These are phyloP conservation scores for Allacma fusca DNA, from an alignment of 2,888 invertebrate species.

Conservation along the genomic window DNA sequence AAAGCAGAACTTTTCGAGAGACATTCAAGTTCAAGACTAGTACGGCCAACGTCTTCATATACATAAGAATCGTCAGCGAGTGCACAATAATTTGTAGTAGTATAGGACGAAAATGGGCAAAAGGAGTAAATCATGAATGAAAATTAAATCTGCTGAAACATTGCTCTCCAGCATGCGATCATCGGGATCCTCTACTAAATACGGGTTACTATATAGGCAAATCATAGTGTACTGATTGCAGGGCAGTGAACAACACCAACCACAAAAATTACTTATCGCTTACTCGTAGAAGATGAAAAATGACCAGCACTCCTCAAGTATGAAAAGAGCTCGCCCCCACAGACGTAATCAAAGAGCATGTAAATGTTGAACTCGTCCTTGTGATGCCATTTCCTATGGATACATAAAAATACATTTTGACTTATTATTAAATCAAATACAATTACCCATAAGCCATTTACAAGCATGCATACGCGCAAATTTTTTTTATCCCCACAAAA, in stretches of 20 bases:
- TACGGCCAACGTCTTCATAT: not conserved
- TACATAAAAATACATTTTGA: not conserved
- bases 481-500: not conserved
- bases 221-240: conserved; percentile 10
- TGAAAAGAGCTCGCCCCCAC: conserved; percentile 95
- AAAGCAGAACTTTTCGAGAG: too few relatives aligned
- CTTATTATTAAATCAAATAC: conserved; percentile 5
- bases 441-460: too few relatives aligned
- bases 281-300: conserved; percentile 77
- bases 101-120: conserved; percentile 20
- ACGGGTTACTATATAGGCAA: too few relatives aligned
- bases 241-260: too few relatives aligned
- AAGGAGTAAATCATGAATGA: conserved; percentile 26
- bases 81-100: not conserved
- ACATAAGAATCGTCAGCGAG: not conserved
- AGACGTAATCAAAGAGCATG: conserved; percentile 96
- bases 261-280: conserved; percentile 24
- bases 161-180: conserved; percentile 6
- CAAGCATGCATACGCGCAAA: too few relatives aligned
- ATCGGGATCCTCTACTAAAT: not conserved
- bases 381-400: conserved; percentile 47
- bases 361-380: conserved; percentile 85
- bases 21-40: too few relatives aligned
- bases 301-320: conserved; percentile 91
- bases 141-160: not conserved